Evolutionary conservation across 2,888 invertebrate species (phyloP).

Genomic region (Meghimatium bilineatum): DNA sequence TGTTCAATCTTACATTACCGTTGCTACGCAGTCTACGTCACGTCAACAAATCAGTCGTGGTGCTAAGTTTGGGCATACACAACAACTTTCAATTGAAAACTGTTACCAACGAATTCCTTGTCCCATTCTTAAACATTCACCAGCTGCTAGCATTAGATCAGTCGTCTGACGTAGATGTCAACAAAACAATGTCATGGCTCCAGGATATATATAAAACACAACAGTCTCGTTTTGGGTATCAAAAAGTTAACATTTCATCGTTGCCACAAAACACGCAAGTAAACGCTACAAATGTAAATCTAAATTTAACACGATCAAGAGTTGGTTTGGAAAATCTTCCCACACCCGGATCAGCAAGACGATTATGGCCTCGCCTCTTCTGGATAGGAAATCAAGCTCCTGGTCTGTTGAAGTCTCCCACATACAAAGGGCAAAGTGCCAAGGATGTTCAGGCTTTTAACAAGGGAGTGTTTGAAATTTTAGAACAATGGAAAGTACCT

Average conservation of each 20-base stretch:
- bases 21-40: not conserved
- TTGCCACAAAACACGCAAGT: too few relatives aligned
- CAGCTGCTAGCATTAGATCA: not conserved
- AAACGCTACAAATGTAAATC: too few relatives aligned
- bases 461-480: slow-evolving; percentile 1
- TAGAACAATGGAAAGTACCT: slow-evolving; percentile 35
- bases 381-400: slow-evolving; percentile 44
- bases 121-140: slow-evolving; percentile 34
- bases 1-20: slow-evolving; percentile 1
- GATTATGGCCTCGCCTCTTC: slow-evolving; percentile 23
- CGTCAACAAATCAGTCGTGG: slow-evolving; percentile 16
- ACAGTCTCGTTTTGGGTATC: too few relatives aligned
- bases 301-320: not conserved
- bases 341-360: not conserved
- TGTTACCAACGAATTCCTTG: slow-evolving; percentile 3
- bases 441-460: slow-evolving; percentile 25
- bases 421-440: slow-evolving; percentile 22
- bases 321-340: slow-evolving; percentile 13
- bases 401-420: slow-evolving; percentile 36
- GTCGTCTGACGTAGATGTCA: not conserved
- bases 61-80: slow-evolving; percentile 37
- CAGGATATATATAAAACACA: too few relatives aligned
- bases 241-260: too few relatives aligned
- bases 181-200: not conserved
- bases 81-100: slow-evolving; percentile 6